Base-by-base conservation (phyloP, 2,113 vertebrate species). In the Clupea harengus region DNA sequence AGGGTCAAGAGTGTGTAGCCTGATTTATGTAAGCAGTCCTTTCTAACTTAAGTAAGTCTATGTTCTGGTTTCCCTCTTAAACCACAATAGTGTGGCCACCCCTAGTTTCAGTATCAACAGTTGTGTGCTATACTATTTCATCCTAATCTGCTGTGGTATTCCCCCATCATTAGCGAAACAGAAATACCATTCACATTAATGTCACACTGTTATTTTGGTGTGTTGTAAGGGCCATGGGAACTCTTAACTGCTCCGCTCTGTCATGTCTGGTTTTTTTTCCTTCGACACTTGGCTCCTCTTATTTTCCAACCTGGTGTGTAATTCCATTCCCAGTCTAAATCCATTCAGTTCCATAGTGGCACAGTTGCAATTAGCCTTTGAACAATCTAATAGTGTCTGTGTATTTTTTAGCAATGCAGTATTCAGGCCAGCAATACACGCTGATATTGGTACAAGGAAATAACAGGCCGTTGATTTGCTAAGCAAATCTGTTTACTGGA, bases 271-370 rank as follows among this genome's bases (percentile, higher is more conserved):
- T 75, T 72, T 75, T 75, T 28, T 75, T 78, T 78, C 17, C 11
- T 32, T 28, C 39, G 3, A 28, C 72, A 17, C 28, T 39, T 78
- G 64, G 64, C 64, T 67, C n/a, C 64, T 15, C 32, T 78, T 32
- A 44, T 15, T 28, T 75, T 75, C 28, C 67, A 72, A 28, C 2
- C 4, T 72, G 25, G 67, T 75, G 67, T 78, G 72, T 44, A 78
- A 78, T 78, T 78, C 72, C 72, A 78, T 78, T 78, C 72, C 72
- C 72, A 78, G 72, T 39, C 72, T 75, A 75, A 39, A 13, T 75
- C 67, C 11, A 13, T 75, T 32, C 67, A 75, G 67, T 75, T 75
- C 67, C 67, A 4, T 9, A 75, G 15, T 13, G 3, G 11, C 28
- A 2, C 64, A 44, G 72, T 78, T 32, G 28, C 72, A 78, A 39